These are phyloP conservation scores for Zeus faber DNA, from an alignment of 2,113 vertebrate genomes.

Conservation along the genomic window DNA sequence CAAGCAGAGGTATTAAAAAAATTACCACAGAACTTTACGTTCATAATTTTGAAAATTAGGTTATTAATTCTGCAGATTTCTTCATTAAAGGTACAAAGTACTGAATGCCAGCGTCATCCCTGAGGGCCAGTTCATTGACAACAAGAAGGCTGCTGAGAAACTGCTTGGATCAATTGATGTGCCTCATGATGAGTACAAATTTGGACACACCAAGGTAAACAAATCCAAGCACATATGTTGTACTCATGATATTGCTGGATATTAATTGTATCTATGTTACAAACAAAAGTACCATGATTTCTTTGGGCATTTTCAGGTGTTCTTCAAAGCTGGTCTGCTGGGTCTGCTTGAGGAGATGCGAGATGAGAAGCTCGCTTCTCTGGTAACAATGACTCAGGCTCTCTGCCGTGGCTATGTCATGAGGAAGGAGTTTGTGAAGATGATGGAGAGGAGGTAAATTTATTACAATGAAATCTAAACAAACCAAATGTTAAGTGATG, in stretches of 20 bases:
- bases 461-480: not conserved
- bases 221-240: too few relatives aligned
- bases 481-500: not conserved
- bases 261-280: not conserved
- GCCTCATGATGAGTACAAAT: not conserved
- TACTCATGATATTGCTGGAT: not conserved
- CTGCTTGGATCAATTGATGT: constrained; percentile 1
- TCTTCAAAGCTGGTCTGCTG: constrained; percentile 85
- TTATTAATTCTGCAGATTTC: too few relatives aligned
- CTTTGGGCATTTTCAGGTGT: constrained; percentile 66
- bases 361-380: constrained; percentile 79
- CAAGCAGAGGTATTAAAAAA: not conserved
- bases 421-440: not conserved
- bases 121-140: constrained; percentile 3
- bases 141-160: not conserved
- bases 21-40: too few relatives aligned
- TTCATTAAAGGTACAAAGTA: not conserved
- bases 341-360: constrained; percentile 85
- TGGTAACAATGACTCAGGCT: constrained; percentile 82
- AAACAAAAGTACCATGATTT: not conserved
- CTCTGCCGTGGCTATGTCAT: not conserved
- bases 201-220: constrained; percentile 6
- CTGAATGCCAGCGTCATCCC: not conserved
- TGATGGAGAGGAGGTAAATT: not conserved
- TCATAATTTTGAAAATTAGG: too few relatives aligned